These are phyloP conservation scores for Eucriotettix oculatus DNA, from an alignment of 2,888 invertebrate genomes.

Conservation along the genomic window DNA sequence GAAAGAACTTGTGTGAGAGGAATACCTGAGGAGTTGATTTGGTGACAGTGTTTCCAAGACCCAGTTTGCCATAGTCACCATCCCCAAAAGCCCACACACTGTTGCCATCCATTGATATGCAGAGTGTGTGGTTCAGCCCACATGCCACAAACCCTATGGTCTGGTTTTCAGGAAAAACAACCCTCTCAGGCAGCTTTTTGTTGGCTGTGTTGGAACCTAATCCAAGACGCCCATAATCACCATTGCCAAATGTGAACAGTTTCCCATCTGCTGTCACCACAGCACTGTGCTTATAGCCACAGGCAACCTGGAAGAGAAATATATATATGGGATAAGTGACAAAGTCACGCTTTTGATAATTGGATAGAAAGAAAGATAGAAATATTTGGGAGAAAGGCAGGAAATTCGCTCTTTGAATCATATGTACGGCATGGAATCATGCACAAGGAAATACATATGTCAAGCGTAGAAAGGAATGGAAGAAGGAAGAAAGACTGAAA, in stretches of 20 bases:
- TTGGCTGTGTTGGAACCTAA: slow-evolving; percentile 36
- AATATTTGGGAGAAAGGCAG: too few species aligned
- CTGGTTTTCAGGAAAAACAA: slow-evolving; percentile 31
- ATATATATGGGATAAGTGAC: too few species aligned
- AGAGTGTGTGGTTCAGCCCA: slow-evolving; percentile 45
- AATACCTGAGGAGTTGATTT: slow-evolving; percentile 28
- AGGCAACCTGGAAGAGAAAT: slow-evolving; percentile 28
- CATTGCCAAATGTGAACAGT: slow-evolving; percentile 46
- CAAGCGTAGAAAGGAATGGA: too few species aligned
- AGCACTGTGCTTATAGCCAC: slow-evolving; percentile 47
- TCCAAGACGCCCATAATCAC: slow-evolving; percentile 43
- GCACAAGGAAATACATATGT: too few species aligned
- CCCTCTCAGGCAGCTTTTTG: slow-evolving; percentile 41
- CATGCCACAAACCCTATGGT: slow-evolving; percentile 39
- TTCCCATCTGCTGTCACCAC: slow-evolving; percentile 45
- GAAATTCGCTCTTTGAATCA: too few species aligned
- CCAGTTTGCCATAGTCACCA: slow-evolving; percentile 45
- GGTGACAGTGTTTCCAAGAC: slow-evolving; percentile 28
- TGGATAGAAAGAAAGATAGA: too few species aligned
- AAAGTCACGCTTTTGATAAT: too few species aligned
- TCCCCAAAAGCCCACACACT: slow-evolving; percentile 47
- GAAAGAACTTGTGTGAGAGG: neutral
- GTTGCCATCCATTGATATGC: slow-evolving; percentile 37
- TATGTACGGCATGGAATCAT: too few species aligned
- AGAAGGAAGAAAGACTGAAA: too few species aligned